These are phyloP conservation scores for Calliscelio sp. DNA, from an alignment of 2,888 invertebrate genomes.

Conservation along the genomic window DNA sequence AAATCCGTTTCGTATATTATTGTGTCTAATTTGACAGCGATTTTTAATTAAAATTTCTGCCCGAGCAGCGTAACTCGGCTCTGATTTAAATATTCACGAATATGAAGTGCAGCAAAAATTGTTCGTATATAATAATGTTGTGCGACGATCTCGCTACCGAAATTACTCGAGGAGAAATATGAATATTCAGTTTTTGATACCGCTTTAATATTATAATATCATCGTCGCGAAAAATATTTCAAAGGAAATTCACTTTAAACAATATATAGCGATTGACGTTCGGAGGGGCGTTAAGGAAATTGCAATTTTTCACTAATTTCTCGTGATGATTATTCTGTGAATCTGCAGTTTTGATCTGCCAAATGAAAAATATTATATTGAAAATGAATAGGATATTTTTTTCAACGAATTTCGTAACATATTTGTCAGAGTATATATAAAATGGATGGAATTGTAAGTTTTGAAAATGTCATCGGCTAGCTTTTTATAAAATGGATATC, in stretches of 20 bases:
- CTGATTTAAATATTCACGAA: constrained; percentile 37
- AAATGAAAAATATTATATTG: too few species aligned
- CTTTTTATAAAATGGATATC: not conserved
- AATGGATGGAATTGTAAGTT: not conserved
- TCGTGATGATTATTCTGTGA: too few species aligned
- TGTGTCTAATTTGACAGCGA: constrained; percentile 14
- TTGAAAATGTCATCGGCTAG: not conserved
- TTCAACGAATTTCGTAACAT: too few species aligned
- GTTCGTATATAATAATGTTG: constrained; percentile 28
- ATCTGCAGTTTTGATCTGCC: too few species aligned
- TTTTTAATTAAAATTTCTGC: constrained; percentile 35
- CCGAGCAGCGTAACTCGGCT: not conserved
- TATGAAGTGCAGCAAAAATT: constrained; percentile 26
- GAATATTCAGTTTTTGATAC: constrained; percentile 39
- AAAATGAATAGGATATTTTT: too few species aligned
- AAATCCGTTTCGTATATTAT: constrained; percentile 3
- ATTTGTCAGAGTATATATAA: too few species aligned
- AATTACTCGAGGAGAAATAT: constrained; percentile 32
- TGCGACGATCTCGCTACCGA: not conserved
- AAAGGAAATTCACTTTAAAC: not conserved
- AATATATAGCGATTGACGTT: not conserved
- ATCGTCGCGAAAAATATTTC: not conserved
- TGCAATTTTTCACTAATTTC: too few species aligned
- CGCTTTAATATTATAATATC: not conserved
- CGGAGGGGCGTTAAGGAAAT: too few species aligned